Percentiles rank a stretch among this genome's conserved stretches.
Conservation (phyloP, 1,140 invertebrate genomes). For the Brachionus asplanchnoidis region DNA sequence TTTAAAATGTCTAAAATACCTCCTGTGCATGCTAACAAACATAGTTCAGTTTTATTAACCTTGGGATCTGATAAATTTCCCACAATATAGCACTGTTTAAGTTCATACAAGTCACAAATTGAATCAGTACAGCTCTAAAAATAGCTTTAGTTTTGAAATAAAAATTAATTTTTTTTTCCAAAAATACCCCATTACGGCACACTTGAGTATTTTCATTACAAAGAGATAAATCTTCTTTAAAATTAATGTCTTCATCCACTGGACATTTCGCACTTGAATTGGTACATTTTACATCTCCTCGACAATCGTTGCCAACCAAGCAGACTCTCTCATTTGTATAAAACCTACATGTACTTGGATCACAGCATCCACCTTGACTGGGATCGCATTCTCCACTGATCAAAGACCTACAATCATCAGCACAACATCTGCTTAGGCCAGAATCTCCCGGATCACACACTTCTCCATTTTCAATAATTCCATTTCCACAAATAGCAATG, state of each 20-base stretch:
- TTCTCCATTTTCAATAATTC: slow-evolving; percentile 92
- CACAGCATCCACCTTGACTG: slow-evolving; percentile 29
- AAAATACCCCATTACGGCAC: slow-evolving; percentile 3
- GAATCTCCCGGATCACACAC: slow-evolving; percentile 97
- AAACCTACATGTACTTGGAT: slow-evolving; percentile 4
- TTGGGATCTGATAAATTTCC: slow-evolving; percentile 7
- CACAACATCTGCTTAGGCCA: slow-evolving; percentile 66
- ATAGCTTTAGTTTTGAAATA: background rate
- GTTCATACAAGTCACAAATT: background rate
- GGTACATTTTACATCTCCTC: slow-evolving; percentile 6
- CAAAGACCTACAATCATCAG: background rate
- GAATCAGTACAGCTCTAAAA: background rate
- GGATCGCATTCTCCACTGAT: background rate
- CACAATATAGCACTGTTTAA: slow-evolving; percentile 21
- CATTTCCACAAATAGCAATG: slow-evolving; percentile 92
- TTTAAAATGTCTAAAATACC: background rate
- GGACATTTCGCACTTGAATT: slow-evolving; percentile 3
- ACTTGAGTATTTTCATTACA: slow-evolving; percentile 38
- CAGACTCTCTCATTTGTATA: background rate
- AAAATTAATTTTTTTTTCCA: background rate
- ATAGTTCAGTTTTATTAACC: slow-evolving; percentile 14
- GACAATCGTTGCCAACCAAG: background rate
- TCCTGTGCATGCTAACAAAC: slow-evolving; percentile 3
- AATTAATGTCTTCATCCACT: background rate
- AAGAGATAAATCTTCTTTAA: background rate